phyloP scores from a whole-genome alignment of 2,797 vertebrate genomes.

The Carduelis carduelis region DNA sequence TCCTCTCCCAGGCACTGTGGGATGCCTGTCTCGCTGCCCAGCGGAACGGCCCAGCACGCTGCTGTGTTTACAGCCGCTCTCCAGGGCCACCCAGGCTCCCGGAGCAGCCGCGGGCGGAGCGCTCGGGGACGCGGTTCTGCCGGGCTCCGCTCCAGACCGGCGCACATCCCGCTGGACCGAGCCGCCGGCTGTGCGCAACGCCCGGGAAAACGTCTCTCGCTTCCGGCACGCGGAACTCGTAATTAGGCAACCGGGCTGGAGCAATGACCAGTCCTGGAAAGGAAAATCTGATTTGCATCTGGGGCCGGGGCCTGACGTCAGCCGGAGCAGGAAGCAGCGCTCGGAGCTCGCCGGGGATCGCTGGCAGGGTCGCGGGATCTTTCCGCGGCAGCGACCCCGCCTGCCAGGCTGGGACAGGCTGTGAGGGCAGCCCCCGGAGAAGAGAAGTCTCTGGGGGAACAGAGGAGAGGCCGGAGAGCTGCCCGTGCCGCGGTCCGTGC shows the following conservation, averaged over 20 bases:
- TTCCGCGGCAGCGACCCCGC: rapidly evolving
- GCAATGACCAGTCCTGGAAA: rapidly evolving
- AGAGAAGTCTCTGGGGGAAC: neutral
- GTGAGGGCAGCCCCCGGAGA: neutral
- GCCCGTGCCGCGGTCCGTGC: neutral
- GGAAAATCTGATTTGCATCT: neutral
- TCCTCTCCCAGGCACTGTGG: rapidly evolving
- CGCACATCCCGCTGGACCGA: neutral
- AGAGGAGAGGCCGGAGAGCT: neutral
- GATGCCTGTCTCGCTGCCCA: neutral
- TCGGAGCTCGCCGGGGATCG: neutral
- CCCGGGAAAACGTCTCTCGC: rapidly evolving
- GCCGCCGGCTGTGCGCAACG: neutral
- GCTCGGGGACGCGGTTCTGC: neutral
- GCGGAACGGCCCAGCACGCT: rapidly evolving
- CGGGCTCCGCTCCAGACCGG: too few species aligned
- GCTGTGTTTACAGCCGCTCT: neutral
- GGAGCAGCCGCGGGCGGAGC: neutral
- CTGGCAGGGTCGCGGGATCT: rapidly evolving
- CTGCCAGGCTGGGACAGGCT: neutral
- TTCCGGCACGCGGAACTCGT: rapidly evolving
- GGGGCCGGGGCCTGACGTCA: neutral
- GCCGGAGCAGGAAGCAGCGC: neutral
- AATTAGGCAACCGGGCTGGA: neutral
- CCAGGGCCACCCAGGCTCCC: too few species aligned